phyloP scores from a whole-genome alignment of 1,140 invertebrate species.

The Sminthurinus signatus region DNA sequence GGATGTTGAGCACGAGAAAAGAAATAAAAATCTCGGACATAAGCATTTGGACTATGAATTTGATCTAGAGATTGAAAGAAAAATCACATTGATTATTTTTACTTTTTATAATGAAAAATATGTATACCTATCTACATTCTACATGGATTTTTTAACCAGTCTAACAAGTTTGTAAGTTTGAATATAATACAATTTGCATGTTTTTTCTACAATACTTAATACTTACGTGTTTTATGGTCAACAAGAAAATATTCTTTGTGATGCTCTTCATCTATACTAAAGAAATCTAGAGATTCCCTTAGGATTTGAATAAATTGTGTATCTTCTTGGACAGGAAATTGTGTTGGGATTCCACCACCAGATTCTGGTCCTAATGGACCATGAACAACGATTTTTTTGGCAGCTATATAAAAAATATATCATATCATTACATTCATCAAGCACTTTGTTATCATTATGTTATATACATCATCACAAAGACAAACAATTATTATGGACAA shows the following conservation, averaged over 20 bases:
- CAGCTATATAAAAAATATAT: too few relatives aligned
- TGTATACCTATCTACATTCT: too few relatives aligned
- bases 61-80: conserved; percentile 59
- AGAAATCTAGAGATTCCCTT: conserved; percentile 93
- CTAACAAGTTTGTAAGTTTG: neutral
- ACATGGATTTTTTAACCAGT: neutral
- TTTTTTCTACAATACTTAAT: neutral
- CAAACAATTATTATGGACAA: too few relatives aligned
- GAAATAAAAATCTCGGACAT: conserved; percentile 97
- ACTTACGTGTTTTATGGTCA: conserved; percentile 95
- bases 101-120: too few relatives aligned
- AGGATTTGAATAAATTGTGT: conserved; percentile 95
- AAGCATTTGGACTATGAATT: conserved; percentile 87
- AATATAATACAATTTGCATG: neutral
- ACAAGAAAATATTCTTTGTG: conserved; percentile 89
- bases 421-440: too few relatives aligned
- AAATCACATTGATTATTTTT: neutral
- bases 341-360: conserved; percentile 91
- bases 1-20: conserved; percentile 98
- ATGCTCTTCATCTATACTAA: conserved; percentile 85
- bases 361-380: conserved; percentile 82
- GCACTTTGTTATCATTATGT: too few relatives aligned
- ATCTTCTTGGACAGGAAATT: conserved; percentile 97
- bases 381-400: conserved; percentile 98
- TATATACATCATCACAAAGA: too few relatives aligned